A percentile compares a stretch with the other conserved stretches of the same genome.
Conservation (phyloP, 2,797 vertebrate genomes). For the Phataginus tricuspis region DNA sequence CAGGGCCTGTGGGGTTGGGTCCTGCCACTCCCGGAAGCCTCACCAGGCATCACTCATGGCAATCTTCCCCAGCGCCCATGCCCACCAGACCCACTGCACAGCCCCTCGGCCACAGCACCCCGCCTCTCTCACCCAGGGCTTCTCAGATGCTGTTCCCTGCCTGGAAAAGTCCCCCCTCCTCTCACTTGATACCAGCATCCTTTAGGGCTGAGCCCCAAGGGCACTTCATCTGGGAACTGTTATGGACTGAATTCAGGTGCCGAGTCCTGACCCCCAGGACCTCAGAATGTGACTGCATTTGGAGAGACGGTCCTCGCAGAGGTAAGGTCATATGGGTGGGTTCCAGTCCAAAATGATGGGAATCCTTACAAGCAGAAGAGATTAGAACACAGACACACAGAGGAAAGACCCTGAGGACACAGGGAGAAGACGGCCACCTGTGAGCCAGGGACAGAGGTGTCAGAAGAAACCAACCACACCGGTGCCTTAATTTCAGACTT, state of each 20-base stretch:
- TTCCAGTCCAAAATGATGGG: fast-evolving
- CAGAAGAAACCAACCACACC: not conserved
- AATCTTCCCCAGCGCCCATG: not conserved
- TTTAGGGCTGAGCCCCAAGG: too few relatives aligned
- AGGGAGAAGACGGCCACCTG: not conserved
- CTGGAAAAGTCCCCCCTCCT: not conserved
- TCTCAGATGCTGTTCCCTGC: not conserved
- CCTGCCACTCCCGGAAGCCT: not conserved
- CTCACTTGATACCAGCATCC: not conserved
- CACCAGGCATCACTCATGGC: not conserved
- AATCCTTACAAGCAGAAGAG: not conserved
- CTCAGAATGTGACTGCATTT: not conserved
- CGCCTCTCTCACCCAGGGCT: not conserved
- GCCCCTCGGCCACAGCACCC: too few relatives aligned
- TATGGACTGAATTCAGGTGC: too few relatives aligned
- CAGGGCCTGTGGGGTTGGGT: not conserved
- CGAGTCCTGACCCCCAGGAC: not conserved
- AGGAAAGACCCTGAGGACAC: not conserved
- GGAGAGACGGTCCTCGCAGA: not conserved
- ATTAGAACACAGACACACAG: not conserved
- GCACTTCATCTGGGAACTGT: too few relatives aligned
- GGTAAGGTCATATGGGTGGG: fast-evolving
- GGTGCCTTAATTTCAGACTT: not conserved
- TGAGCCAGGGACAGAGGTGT: not conserved
- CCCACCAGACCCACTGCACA: too few relatives aligned